A percentile compares a stretch with the other conserved stretches of the same genome.
Conservation (phyloP, 2,113 vertebrate species). For the Nesogale talazaci region DNA sequence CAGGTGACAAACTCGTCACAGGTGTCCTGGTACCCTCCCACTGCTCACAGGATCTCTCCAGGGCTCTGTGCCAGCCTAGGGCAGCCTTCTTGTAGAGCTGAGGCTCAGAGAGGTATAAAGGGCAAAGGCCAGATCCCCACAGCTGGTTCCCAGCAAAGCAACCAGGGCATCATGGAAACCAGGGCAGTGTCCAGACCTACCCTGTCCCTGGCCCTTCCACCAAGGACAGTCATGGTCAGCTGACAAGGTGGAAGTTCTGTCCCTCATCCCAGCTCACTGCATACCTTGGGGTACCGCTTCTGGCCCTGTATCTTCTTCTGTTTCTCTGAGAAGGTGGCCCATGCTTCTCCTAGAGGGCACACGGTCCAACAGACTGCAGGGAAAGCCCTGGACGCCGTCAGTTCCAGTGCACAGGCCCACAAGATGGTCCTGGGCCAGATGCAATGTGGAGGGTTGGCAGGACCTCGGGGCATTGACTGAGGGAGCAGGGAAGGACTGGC, state of each 20-base stretch:
- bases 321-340: neutral
- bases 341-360: neutral
- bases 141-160: neutral
- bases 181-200: no score
- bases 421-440: neutral
- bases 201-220: neutral
- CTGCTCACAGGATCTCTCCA: accelerated
- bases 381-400: neutral
- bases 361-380: accelerated
- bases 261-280: neutral
- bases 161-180: neutral
- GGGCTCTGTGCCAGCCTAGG: neutral
- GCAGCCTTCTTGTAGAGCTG: no score
- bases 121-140: neutral
- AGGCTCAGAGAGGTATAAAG: neutral
- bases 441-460: neutral
- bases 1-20: neutral
- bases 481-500: neutral
- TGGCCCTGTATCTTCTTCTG: neutral
- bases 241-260: neutral
- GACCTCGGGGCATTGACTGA: neutral
- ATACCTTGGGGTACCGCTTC: neutral
- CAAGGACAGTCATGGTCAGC: neutral
- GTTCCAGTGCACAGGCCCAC: neutral
- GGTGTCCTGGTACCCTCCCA: accelerated